Conservation (phyloP, 1,140 invertebrate genomes). For the Palaemon carinicauda region DNA sequence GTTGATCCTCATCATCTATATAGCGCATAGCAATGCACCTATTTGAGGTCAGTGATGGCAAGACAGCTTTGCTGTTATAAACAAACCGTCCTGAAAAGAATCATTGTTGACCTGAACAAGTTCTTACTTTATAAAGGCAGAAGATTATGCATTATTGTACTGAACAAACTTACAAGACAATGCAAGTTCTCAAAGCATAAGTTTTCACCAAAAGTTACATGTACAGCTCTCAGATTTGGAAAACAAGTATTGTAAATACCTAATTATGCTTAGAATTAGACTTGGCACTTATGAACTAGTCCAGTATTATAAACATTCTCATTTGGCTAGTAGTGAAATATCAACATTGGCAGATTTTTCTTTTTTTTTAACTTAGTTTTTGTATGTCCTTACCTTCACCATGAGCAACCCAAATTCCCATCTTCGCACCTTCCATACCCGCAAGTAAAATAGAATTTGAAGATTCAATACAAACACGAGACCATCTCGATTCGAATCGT, state of each 20-base stretch:
- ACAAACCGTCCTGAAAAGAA: constrained; percentile 66
- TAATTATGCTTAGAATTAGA: no score
- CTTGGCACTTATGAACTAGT: no score
- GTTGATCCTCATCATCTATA: constrained; percentile 79
- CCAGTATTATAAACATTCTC: no score
- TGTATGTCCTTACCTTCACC: constrained; percentile 80
- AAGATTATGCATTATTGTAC: constrained; percentile 49
- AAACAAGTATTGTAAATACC: no score
- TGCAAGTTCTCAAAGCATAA: no score
- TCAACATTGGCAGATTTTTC: no score
- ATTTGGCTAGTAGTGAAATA: no score
- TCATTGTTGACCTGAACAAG: not conserved
- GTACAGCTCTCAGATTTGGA: no score
- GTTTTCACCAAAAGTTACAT: no score
- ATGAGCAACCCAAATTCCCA: constrained; percentile 97
- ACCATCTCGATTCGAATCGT: constrained; percentile 91
- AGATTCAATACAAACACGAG: constrained; percentile 78
- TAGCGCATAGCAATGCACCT: constrained; percentile 81
- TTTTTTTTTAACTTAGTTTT: no score
- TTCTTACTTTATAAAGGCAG: constrained; percentile 62
- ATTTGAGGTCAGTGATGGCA: constrained; percentile 70
- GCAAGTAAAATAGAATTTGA: constrained; percentile 84
- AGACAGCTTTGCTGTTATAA: constrained; percentile 67
- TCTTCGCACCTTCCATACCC: constrained; percentile 82
- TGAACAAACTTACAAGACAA: not conserved